These are phyloP conservation scores for Sphaerodactylus townsendi DNA, from an alignment of 2,113 vertebrate species.

Conservation along the genomic window DNA sequence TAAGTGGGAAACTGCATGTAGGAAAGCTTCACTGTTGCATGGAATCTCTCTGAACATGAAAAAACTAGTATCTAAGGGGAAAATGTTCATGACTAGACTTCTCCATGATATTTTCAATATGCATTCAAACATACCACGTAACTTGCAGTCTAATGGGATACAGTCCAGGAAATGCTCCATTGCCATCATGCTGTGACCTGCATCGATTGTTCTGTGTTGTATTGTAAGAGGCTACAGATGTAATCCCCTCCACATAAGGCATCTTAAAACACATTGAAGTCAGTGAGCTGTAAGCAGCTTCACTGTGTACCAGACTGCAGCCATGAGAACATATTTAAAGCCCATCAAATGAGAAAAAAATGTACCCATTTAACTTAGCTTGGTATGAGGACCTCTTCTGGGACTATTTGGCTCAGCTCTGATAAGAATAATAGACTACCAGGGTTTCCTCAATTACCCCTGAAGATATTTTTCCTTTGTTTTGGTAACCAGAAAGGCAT, in stretches of 20 bases:
- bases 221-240: not conserved
- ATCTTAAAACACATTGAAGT: not conserved
- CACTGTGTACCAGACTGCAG: not conserved
- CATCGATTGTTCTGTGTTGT: not conserved
- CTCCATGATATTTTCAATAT: not conserved
- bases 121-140: not conserved
- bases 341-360: not conserved
- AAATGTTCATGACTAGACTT: not conserved
- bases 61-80: not conserved
- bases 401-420: conserved; percentile 3
- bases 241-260: not conserved
- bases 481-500: conserved; percentile 21
- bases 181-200: not conserved
- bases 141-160: not conserved
- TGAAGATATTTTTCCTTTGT: not conserved
- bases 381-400: not conserved
- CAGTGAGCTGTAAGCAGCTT: not conserved
- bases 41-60: not conserved
- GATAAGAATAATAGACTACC: conserved; percentile 16
- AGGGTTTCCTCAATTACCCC: conserved; percentile 6
- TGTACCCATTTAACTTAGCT: not conserved
- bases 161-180: not conserved
- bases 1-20: not conserved
- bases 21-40: not conserved
- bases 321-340: not conserved